Evolutionary conservation across 2,888 invertebrate genomes (phyloP).

Genomic region (Lobophora halterata): DNA sequence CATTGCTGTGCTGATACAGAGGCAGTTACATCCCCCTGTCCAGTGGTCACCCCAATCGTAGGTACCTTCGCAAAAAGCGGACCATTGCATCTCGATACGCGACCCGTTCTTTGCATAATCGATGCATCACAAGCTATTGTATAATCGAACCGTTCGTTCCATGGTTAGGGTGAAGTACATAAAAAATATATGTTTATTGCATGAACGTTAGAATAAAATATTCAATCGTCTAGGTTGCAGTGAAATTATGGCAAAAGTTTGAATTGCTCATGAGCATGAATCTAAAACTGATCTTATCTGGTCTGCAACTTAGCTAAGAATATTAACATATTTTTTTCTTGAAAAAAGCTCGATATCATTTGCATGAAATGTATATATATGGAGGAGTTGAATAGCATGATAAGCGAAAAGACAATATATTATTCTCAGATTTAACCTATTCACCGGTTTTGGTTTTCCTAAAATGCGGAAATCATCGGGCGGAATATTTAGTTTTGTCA

Average conservation of each 20-base stretch:
- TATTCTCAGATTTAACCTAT: constrained; percentile 8
- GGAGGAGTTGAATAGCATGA: too few species aligned
- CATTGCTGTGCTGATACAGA: constrained; percentile 7
- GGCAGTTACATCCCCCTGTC: constrained; percentile 43
- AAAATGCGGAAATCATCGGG: constrained; percentile 80
- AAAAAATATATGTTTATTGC: constrained; percentile 32
- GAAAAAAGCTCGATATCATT: too few species aligned
- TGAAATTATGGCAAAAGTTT: constrained; percentile 1
- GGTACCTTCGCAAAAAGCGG: constrained; percentile 66
- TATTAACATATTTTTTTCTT: constrained; percentile 1
- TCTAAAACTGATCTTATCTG: constrained; percentile 1
- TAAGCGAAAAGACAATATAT: too few species aligned
- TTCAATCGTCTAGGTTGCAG: constrained; percentile 14
- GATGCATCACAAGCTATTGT: constrained; percentile 59
- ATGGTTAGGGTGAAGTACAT: constrained; percentile 48
- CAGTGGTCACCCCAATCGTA: constrained; percentile 43
- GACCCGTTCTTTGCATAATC: constrained; percentile 71
- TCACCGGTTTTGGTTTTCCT: constrained; percentile 55
- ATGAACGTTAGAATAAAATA: constrained; percentile 32
- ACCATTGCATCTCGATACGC: constrained; percentile 66
- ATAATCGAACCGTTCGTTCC: constrained; percentile 36
- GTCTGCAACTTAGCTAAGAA: neutral
- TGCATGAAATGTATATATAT: too few species aligned
- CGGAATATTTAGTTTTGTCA: constrained; percentile 82
- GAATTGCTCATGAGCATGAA: neutral